Conservation (phyloP, 2,113 vertebrate genomes). For the Brachirus orientalis region DNA sequence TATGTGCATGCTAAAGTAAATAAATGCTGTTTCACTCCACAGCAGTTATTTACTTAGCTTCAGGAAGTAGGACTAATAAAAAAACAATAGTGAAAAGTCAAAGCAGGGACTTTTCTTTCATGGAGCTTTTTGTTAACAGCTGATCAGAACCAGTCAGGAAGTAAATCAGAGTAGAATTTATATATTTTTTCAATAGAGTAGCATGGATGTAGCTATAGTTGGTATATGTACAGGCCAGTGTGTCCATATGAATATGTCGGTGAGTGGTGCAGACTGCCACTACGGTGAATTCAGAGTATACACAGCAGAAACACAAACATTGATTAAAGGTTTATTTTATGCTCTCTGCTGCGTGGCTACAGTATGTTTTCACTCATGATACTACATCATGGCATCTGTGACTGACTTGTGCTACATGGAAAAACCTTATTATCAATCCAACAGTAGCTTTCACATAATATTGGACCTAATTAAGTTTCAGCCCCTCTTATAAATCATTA, state of each 20-base stretch:
- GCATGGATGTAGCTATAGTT: no score
- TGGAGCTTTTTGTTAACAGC: no score
- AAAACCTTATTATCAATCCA: conserved; percentile 41
- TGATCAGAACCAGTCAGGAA: no score
- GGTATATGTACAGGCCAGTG: background rate
- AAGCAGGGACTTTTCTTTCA: no score
- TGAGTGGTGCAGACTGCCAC: conserved; percentile 8
- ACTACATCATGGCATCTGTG: conserved; percentile 15
- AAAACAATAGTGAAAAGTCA: no score
- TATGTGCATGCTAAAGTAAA: no score
- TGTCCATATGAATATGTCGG: background rate
- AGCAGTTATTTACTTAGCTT: no score
- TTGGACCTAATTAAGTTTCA: conserved; percentile 6
- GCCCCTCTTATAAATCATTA: no score
- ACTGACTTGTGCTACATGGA: conserved; percentile 20
- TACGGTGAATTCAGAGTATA: background rate
- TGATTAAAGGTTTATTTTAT: conserved; percentile 57
- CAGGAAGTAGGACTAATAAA: no score
- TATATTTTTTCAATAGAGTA: no score
- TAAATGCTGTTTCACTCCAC: no score
- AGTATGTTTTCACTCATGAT: conserved; percentile 37
- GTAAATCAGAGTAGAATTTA: no score
- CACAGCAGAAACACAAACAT: background rate
- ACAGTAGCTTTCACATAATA: conserved; percentile 25
- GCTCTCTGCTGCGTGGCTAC: conserved; percentile 31